Base-by-base conservation (phyloP, 2,797 vertebrate species). In the Sebastes matsubarae region DNA sequence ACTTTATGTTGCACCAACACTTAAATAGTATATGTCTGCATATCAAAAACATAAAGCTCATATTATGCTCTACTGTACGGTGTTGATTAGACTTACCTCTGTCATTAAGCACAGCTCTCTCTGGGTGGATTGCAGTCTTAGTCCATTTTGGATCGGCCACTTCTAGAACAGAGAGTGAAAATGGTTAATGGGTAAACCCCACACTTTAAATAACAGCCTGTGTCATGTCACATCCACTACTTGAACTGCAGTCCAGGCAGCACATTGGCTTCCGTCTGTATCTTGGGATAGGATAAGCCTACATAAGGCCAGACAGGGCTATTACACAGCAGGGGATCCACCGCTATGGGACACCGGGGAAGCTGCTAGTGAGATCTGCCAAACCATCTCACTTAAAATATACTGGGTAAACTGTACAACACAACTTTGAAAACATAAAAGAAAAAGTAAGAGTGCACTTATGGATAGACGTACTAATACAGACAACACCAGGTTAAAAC, bases 101-200 rank as follows among this genome's bases (percentile, higher is more conserved):
- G 71, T 92, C 69, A 13, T 88, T 94, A 5, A 91, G 86, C 58
- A 70, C 75, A 77, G 24, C 68, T 83, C 55, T 61, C 66, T 90
- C 80, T 24, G 69, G 82, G 65, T 57, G 32, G 58, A 77, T 65
- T 11, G 74, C 81, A 64, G 50, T 60, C 20, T 83, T 87, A 8
- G 63, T 80, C 83, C 66, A 55, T 65, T 86, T 90, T 46, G 73
- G 16, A 13, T 94, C 93, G 38, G 83, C 30, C 63, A 69, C 71
- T 60, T 95, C 93, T 95, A 60, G 50, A 89, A 89, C 34, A 87
- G 70, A 91, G 54, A 87, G 42, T 10, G 27, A 71, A 69, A 81
- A 38, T 11, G 38, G 75, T 90, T 77, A 75, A 72, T 38, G 55
- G 29, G 54, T 64, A 67, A 73, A 60, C 46, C 11, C 7, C 14